Evolutionary conservation across 2,888 invertebrate species (phyloP).

Genomic region (Pseudeuparius sepicola): DNA sequence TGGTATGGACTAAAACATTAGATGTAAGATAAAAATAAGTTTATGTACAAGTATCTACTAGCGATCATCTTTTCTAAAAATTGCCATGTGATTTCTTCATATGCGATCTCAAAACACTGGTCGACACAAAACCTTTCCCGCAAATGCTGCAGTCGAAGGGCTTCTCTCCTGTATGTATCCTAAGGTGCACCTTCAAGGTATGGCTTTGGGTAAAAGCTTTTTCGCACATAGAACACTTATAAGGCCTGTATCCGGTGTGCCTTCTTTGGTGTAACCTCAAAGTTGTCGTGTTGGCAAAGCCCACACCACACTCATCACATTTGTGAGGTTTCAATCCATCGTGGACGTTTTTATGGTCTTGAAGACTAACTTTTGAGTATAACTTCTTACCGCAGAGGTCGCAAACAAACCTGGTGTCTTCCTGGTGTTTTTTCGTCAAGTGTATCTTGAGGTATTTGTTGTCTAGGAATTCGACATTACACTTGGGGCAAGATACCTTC

Average conservation of each 20-base stretch:
- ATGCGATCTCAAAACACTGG: constrained; percentile 28
- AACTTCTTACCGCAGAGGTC: constrained; percentile 44
- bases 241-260: constrained; percentile 46
- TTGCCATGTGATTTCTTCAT: no score
- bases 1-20: no score
- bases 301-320: constrained; percentile 31
- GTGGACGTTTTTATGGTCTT: constrained; percentile 36
- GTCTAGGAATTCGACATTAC: constrained; percentile 22
- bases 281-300: no score
- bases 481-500: constrained; percentile 20
- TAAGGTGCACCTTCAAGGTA: constrained; percentile 17
- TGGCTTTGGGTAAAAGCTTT: constrained; percentile 41
- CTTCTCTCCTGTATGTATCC: constrained; percentile 43
- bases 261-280: constrained; percentile 35
- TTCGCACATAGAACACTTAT: constrained; percentile 45
- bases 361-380: constrained; percentile 33
- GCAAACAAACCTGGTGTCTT: constrained; percentile 31
- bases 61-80: no score
- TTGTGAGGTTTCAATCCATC: constrained; percentile 38
- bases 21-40: no score
- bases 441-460: constrained; percentile 22
- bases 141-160: constrained; percentile 45
- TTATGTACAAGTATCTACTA: no score
- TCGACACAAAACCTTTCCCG: constrained; percentile 33
- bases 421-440: constrained; percentile 23